Evolutionary conservation across 2,797 vertebrate species (phyloP).

Genomic region (Danio tinwini): DNA sequence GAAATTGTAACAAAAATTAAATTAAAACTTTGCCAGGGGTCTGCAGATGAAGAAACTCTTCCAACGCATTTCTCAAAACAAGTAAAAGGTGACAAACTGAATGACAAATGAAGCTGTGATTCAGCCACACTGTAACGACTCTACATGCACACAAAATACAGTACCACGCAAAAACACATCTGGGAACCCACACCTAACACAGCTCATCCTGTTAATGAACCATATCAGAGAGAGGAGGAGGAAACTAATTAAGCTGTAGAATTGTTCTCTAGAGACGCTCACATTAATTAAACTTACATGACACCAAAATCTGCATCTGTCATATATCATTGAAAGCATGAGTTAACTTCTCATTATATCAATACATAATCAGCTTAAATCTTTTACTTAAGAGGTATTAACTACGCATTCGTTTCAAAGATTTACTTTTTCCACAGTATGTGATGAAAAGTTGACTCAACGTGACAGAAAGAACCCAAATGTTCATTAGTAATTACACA

Average conservation of each 20-base stretch:
- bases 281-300: slow-evolving; percentile 47
- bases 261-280: slow-evolving; percentile 17
- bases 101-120: slow-evolving; percentile 37
- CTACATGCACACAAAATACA: neutral
- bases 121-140: slow-evolving; percentile 7
- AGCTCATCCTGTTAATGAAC: slow-evolving; percentile 44
- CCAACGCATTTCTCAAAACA: slow-evolving; percentile 22
- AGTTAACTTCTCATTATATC: neutral
- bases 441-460: neutral
- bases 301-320: slow-evolving; percentile 15
- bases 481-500: slow-evolving; percentile 50
- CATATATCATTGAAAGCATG: slow-evolving; percentile 21
- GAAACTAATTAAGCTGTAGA: slow-evolving; percentile 21
- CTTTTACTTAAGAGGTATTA: neutral
- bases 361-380: slow-evolving; percentile 10
- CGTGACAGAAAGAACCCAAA: neutral
- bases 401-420: neutral
- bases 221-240: slow-evolving; percentile 41
- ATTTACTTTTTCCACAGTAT: neutral
- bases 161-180: slow-evolving; percentile 31
- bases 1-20: slow-evolving; percentile 25
- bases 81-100: slow-evolving; percentile 39
- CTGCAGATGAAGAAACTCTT: neutral
- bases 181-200: slow-evolving; percentile 6
- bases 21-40: slow-evolving; percentile 21